These are phyloP conservation scores for Drosophila sucinea DNA, from an alignment of 1,140 invertebrate genomes.

Conservation along the genomic window DNA sequence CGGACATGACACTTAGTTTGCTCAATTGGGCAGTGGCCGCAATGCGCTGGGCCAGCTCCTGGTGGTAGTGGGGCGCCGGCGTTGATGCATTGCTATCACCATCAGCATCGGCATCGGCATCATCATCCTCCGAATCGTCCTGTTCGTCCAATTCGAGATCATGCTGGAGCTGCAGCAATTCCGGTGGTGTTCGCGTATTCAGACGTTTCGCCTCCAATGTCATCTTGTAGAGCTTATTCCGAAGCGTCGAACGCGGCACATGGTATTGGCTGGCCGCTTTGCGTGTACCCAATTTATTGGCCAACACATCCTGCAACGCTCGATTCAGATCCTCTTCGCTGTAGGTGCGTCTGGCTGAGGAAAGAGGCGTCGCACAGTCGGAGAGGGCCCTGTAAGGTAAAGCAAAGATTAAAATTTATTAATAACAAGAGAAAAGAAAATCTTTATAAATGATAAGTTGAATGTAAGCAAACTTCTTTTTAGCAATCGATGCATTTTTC, in stretches of 20 bases:
- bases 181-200: conserved; percentile 78
- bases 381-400: conserved; percentile 85
- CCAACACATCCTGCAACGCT: conserved; percentile 95
- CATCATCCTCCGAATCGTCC: conserved; percentile 83
- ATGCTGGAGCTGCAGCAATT: conserved; percentile 83
- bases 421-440: not conserved
- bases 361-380: conserved; percentile 84
- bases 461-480: too few relatives aligned
- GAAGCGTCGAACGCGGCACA: conserved; percentile 96
- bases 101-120: conserved; percentile 38
- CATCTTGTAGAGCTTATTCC: conserved; percentile 97
- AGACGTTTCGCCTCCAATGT: conserved; percentile 87
- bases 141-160: conserved; percentile 84
- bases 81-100: conserved; percentile 72
- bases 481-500: too few relatives aligned
- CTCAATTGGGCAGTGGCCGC: conserved; percentile 46
- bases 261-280: conserved; percentile 97
- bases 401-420: not conserved
- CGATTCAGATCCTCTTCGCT: conserved; percentile 95
- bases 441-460: not conserved
- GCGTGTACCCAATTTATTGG: conserved; percentile 94
- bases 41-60: conserved; percentile 47
- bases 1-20: conserved; percentile 57
- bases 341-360: conserved; percentile 86
- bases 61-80: conserved; percentile 47